Base-by-base conservation (phyloP, 1,140 invertebrate species). In the Ceratosolen solmsi region DNA sequence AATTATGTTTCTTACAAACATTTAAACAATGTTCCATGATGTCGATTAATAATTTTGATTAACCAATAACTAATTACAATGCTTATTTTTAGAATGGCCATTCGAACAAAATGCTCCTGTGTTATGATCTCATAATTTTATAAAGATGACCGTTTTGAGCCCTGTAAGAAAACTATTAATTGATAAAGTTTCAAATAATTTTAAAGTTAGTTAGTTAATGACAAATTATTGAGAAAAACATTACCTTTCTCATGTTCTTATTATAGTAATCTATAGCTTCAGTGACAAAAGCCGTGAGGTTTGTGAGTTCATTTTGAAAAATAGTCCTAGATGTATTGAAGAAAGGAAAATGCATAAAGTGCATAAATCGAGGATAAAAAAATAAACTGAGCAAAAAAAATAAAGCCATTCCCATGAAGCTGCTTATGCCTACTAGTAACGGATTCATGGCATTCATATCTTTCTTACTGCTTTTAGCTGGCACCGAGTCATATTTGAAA, bases 331-430 rank as follows among this genome's bases (percentile, higher is more conserved):
- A 72, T 5, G 75, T 74, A 5, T 70, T 27, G 20, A 79, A 54
- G n/a, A 82, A 74, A 9, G 81, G 76, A 20, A 82, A 74, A 58
- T 82, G 70, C 36, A 79, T 41, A 11, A 38, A 72, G 27, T 71
- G 46, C 49, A 70, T 51, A 30, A 84, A 79, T 71, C 78, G 33
- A 0, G 83, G 83, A 65, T 82, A 84, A n/a, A 84, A 15, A 20
- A 82, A 82, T 49, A 84, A 25, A 22, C 76, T 79, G 15, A 79
- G 1, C 36, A 84, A 63, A 63, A 84, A 84, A 30, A 84, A 63
- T 22, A 84, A n/a, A 51, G 83, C 83, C 72, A 79, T 84, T 17
- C 80, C 83, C 25, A 84, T 65, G 51, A 84, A 82, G 58, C 83
- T 84, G 56, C 83, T 80, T 9, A 84, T 58, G 11, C 80, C 83